A percentile compares a stretch with the other conserved stretches of the same genome.
These are phyloP conservation scores for Cherax quadricarinatus DNA, from an alignment of 1,140 invertebrate genomes.

Conservation along the genomic window DNA sequence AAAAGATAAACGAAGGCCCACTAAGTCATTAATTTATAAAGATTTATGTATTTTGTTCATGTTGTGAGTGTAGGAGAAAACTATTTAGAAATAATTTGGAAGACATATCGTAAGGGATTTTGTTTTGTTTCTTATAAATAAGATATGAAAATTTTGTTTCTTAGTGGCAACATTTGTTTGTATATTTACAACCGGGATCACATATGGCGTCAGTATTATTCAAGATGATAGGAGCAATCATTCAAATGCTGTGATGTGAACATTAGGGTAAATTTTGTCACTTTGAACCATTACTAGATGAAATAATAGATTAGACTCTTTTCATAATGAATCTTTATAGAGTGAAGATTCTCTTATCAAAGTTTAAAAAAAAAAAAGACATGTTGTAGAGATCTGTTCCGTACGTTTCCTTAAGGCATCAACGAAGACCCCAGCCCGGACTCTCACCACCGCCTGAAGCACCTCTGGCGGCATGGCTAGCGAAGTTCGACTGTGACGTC, in stretches of 20 bases:
- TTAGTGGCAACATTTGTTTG: conserved; percentile 59
- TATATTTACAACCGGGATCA: conserved; percentile 11
- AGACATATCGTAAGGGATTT: conserved; percentile 14
- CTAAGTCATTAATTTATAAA: conserved; percentile 1
- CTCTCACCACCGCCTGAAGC: conserved; percentile 12
- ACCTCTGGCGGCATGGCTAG: conserved; percentile 32
- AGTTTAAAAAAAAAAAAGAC: conserved; percentile 63
- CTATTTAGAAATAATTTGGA: conserved; percentile 32
- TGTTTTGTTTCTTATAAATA: conserved; percentile 34
- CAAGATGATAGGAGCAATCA: conserved; percentile 58
- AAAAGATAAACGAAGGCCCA: conserved; percentile 17
- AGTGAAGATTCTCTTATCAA: conserved; percentile 61
- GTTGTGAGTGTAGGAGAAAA: conserved; percentile 28
- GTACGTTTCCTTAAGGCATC: conserved; percentile 60
- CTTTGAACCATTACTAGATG: conserved; percentile 60
- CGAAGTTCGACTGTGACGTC: conserved; percentile 41
- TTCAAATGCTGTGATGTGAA: conserved; percentile 69
- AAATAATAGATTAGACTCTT: conserved; percentile 56
- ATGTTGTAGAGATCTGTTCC: not conserved
- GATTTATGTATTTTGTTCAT: conserved; percentile 45
- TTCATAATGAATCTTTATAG: conserved; percentile 67
- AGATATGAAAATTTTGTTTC: conserved; percentile 42
- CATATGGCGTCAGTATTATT: conserved; percentile 47
- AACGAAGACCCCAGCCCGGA: conserved; percentile 60
- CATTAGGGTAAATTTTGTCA: conserved; percentile 67